Percentiles rank a stretch among this genome's conserved stretches.
These are phyloP conservation scores for Paramormyrops hopkinsi DNA, from an alignment of 2,797 vertebrate species.

Conservation along the genomic window DNA sequence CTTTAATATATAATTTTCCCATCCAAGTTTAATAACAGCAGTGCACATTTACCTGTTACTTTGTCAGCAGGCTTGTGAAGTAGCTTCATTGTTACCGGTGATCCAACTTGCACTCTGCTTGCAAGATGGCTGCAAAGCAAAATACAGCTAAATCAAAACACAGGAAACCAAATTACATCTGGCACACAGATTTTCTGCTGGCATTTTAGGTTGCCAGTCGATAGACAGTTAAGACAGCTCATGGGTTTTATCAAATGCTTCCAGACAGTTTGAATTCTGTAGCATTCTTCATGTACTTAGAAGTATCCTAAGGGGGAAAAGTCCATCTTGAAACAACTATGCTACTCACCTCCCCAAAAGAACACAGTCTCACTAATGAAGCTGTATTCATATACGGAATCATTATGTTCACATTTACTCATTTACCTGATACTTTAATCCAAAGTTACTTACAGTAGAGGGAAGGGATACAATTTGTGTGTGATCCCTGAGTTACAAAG, in stretches of 20 bases:
- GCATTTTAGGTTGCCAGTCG: background rate
- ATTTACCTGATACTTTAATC: background rate
- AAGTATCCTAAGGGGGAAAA: background rate
- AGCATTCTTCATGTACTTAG: background rate
- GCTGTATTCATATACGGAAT: background rate
- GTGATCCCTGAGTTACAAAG: background rate
- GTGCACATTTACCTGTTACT: conserved; percentile 57
- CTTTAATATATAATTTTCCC: background rate
- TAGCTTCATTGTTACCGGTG: conserved; percentile 62
- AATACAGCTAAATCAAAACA: background rate
- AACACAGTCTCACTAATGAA: background rate
- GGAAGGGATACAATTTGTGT: background rate
- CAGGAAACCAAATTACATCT: background rate
- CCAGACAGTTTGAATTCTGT: background rate
- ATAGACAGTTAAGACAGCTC: background rate
- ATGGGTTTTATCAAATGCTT: background rate
- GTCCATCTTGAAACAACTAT: background rate
- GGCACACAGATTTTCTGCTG: background rate
- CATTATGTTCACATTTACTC: background rate
- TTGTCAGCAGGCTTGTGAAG: conserved; percentile 57
- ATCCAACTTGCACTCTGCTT: conserved; percentile 72
- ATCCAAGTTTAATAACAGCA: background rate
- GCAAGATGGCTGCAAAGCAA: conserved; percentile 65
- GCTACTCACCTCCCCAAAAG: background rate
- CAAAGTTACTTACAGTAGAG: background rate